A percentile compares a stretch with the other conserved stretches of the same genome.
Evolutionary conservation across 2,113 vertebrate species (phyloP).

Genomic region (Nerophis lumbriciformis): DNA sequence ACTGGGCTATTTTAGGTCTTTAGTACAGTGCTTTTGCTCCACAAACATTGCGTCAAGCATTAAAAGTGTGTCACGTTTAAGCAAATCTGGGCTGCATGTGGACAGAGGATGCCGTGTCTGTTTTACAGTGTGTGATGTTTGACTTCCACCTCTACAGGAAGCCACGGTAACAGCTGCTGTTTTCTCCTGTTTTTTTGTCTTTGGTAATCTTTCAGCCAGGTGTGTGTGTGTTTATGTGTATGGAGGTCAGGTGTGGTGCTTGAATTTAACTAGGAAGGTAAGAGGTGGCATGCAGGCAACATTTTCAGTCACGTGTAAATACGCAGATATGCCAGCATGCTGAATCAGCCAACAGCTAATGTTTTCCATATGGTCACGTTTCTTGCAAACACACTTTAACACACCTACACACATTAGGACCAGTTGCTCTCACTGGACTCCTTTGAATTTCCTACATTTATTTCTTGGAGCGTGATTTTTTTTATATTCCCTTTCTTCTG

Average conservation of each 20-base stretch:
- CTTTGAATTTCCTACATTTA: conserved; percentile 25
- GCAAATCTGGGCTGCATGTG: not conserved
- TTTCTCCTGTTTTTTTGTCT: conserved; percentile 11
- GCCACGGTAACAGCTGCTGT: conserved; percentile 20
- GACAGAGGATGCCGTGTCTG: conserved; percentile 21
- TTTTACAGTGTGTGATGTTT: conserved; percentile 39
- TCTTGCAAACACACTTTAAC: conserved; percentile 33
- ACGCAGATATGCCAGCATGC: conserved; percentile 36
- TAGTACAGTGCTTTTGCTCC: not conserved
- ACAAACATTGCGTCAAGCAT: conserved; percentile 5
- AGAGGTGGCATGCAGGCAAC: conserved; percentile 44
- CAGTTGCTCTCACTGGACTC: conserved; percentile 19
- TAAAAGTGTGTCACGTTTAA: conserved; percentile 12
- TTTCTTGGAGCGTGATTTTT: conserved; percentile 17
- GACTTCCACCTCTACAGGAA: conserved; percentile 18
- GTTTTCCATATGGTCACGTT: conserved; percentile 68
- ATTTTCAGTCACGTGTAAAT: conserved; percentile 34
- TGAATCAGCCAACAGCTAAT: conserved; percentile 63
- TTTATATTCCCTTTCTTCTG: conserved; percentile 20
- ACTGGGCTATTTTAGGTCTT: not conserved
- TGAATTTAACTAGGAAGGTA: conserved; percentile 25
- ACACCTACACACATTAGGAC: conserved; percentile 21
- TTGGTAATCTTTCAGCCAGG: conserved; percentile 18
- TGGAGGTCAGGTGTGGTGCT: conserved; percentile 12
- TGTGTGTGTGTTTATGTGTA: conserved; percentile 13